Percentiles rank a stretch among this genome's conserved stretches.
These are phyloP conservation scores for Sinohyriopsis cumingii DNA, from an alignment of 2,888 invertebrate species.

Conservation along the genomic window DNA sequence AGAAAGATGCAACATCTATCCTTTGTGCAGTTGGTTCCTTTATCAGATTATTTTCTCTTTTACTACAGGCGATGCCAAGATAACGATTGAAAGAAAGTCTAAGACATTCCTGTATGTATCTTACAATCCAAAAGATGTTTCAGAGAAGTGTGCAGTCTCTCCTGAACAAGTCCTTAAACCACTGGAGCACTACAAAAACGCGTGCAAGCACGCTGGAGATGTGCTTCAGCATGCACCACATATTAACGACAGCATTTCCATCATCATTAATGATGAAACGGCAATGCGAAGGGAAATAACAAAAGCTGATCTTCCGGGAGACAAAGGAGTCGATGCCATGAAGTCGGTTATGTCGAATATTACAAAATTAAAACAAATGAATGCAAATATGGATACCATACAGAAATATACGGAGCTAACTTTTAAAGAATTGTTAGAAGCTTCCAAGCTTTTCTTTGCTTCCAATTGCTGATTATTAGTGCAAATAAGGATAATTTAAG, in stretches of 20 bases:
- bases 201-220: slow-evolving; percentile 49
- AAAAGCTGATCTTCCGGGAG: slow-evolving; percentile 44
- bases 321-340: slow-evolving; percentile 46
- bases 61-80: slow-evolving; percentile 43
- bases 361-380: slow-evolving; percentile 44
- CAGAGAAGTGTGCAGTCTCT: slow-evolving; percentile 36
- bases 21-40: too few relatives aligned
- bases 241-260: slow-evolving; percentile 44
- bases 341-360: slow-evolving; percentile 51
- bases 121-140: slow-evolving; percentile 47
- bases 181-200: slow-evolving; percentile 48
- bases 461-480: too few relatives aligned
- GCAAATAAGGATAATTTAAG: too few relatives aligned
- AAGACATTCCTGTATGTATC: slow-evolving; percentile 49
- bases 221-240: slow-evolving; percentile 48
- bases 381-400: slow-evolving; percentile 46
- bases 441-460: slow-evolving; percentile 50
- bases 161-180: slow-evolving; percentile 47
- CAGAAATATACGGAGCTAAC: slow-evolving; percentile 45
- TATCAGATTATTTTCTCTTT: background rate
- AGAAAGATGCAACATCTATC: too few relatives aligned
- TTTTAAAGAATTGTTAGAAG: slow-evolving; percentile 48
- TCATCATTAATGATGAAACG: slow-evolving; percentile 52
- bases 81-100: slow-evolving; percentile 43
- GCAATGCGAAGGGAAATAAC: slow-evolving; percentile 48